A percentile compares a stretch with the other conserved stretches of the same genome.
These are phyloP conservation scores for Nasonia longicornis DNA, from an alignment of 1,140 invertebrate genomes.

Conservation along the genomic window DNA sequence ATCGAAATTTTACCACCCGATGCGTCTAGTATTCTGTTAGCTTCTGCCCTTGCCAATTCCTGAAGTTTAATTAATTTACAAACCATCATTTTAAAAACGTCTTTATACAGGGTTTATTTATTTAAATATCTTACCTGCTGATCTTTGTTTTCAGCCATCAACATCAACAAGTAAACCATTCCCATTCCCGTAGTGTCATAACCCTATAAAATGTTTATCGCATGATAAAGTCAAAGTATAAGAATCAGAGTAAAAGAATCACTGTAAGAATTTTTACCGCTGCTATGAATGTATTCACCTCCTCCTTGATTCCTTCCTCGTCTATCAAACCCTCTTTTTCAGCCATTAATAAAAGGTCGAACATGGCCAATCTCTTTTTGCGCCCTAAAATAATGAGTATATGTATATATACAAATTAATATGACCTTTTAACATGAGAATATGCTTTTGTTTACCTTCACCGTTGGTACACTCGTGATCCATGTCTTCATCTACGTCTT, in stretches of 20 bases:
- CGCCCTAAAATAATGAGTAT: constrained; percentile 47
- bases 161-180: constrained; percentile 52
- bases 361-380: constrained; percentile 66
- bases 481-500: not conserved
- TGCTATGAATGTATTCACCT: constrained; percentile 88
- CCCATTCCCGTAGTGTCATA: constrained; percentile 67
- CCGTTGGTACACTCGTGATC: not conserved
- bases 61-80: constrained; percentile 7
- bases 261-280: constrained; percentile 69
- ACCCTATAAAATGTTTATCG: constrained; percentile 68
- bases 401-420: no score
- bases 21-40: constrained; percentile 45
- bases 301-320: constrained; percentile 79
- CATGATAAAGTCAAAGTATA: not conserved
- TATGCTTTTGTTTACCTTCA: no score
- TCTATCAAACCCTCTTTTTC: constrained; percentile 69
- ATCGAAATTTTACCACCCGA: constrained; percentile 48
- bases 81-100: not conserved
- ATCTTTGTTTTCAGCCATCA: not conserved
- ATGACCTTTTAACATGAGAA: no score
- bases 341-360: constrained; percentile 73
- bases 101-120: not conserved
- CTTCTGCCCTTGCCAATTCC: constrained; percentile 51
- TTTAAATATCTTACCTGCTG: constrained; percentile 68
- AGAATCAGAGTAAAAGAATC: not conserved